Conservation (phyloP, 2,888 invertebrate species). For the Rhamnusium bicolor region DNA sequence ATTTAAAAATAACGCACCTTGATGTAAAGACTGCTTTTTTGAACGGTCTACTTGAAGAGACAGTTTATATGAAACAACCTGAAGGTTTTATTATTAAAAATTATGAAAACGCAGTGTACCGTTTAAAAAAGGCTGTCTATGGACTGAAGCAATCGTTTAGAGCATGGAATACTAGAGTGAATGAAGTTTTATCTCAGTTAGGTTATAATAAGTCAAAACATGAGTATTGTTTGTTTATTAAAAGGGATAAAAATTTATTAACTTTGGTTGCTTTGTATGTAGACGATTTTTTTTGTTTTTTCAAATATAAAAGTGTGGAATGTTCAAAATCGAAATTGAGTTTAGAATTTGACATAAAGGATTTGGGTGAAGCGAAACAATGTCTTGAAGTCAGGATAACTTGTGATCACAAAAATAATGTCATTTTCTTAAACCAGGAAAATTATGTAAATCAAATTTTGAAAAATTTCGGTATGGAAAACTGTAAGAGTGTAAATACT, state of each 20-base stretch:
- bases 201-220: too few relatives aligned
- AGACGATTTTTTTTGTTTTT: slow-evolving; percentile 37
- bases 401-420: slow-evolving; percentile 8
- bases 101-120: neutral
- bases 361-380: slow-evolving; percentile 30
- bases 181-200: too few relatives aligned
- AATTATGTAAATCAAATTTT: neutral
- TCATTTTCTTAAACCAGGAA: slow-evolving; percentile 27
- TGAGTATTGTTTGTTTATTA: too few relatives aligned
- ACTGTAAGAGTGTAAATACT: neutral
- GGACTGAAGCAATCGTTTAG: neutral
- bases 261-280: slow-evolving; percentile 40
- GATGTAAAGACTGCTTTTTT: too few relatives aligned
- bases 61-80: slow-evolving; percentile 9
- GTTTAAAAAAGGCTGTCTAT: neutral
- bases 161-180: neutral
- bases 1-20: too few relatives aligned
- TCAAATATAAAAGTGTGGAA: slow-evolving; percentile 1
- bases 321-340: slow-evolving; percentile 16
- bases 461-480: neutral
- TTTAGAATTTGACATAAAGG: slow-evolving; percentile 30
- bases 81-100: neutral
- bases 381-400: slow-evolving; percentile 22
- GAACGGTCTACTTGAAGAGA: neutral
- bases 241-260: slow-evolving; percentile 13